Evolutionary conservation across 2,888 invertebrate genomes (phyloP).

Genomic region (Arge pagana): DNA sequence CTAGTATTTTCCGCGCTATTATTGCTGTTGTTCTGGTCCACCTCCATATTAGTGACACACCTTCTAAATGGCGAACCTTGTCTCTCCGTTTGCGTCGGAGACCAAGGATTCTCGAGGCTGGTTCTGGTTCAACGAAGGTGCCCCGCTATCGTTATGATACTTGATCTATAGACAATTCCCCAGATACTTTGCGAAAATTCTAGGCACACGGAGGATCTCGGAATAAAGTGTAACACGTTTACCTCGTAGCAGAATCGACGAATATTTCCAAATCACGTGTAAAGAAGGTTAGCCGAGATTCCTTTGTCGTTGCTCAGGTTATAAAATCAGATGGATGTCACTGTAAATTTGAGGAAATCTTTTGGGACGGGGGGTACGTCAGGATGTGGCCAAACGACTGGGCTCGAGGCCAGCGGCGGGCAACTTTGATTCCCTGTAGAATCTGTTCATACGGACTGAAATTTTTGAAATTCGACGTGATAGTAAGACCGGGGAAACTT

Average conservation of each 20-base stretch:
- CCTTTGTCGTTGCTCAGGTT: neutral
- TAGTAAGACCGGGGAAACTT: constrained; percentile 1
- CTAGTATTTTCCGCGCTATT: constrained; percentile 24
- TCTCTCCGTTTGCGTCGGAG: constrained; percentile 1
- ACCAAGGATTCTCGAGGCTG: constrained; percentile 16
- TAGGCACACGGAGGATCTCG: neutral
- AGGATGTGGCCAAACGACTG: neutral
- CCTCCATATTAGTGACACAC: constrained; percentile 49
- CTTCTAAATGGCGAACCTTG: too few species aligned
- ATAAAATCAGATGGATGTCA: constrained; percentile 8
- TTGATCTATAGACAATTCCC: too few species aligned
- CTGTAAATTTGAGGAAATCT: constrained; percentile 13
- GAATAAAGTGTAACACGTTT: neutral
- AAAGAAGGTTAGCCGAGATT: constrained; percentile 12
- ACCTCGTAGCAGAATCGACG: constrained; percentile 7
- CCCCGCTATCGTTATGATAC: too few species aligned
- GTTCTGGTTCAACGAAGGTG: neutral
- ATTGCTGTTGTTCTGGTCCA: constrained; percentile 37
- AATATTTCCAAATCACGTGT: neutral
- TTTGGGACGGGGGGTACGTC: neutral
- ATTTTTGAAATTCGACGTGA: constrained; percentile 11
- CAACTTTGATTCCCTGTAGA: neutral
- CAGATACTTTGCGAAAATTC: constrained; percentile 5
- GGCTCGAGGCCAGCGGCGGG: neutral
- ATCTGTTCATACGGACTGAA: constrained; percentile 18